phyloP scores from a whole-genome alignment of 2,888 invertebrate genomes.

The Rotaria magnacalcarata region DNA sequence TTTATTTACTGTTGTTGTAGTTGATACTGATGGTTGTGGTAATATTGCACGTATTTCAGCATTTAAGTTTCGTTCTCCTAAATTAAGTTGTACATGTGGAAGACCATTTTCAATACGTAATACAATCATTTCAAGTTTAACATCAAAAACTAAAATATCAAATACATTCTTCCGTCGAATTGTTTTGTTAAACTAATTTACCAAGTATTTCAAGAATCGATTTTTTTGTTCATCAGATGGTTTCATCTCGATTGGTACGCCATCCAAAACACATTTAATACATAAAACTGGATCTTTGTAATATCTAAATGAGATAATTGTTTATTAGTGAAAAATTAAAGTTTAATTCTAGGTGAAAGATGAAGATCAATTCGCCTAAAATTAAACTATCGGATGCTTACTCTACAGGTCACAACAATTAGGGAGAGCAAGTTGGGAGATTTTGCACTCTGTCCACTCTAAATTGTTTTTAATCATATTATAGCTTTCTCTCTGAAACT shows the following conservation, averaged over 20 bases:
- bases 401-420: too few relatives aligned
- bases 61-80: not conserved
- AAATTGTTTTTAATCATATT: too few relatives aligned
- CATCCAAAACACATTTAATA: slow-evolving; percentile 4
- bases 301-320: not conserved
- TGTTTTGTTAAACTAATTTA: not conserved
- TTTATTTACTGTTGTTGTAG: not conserved
- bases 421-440: too few relatives aligned
- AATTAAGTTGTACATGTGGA: slow-evolving; percentile 18
- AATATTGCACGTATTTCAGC: not conserved
- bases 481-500: too few relatives aligned
- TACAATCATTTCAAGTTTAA: slow-evolving; percentile 26
- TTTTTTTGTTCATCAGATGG: not conserved
- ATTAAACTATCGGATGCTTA: too few relatives aligned
- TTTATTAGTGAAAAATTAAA: too few relatives aligned
- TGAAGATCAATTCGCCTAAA: too few relatives aligned
- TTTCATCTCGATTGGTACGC: not conserved
- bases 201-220: slow-evolving; percentile 21
- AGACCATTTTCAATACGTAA: not conserved
- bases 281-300: slow-evolving; percentile 12
- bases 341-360: too few relatives aligned
- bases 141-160: not conserved
- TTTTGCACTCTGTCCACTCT: too few relatives aligned
- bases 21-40: not conserved
- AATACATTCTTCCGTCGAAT: not conserved